Conservation (phyloP, 92 coral and sea anemone genomes). For the Porites rus region DNA sequence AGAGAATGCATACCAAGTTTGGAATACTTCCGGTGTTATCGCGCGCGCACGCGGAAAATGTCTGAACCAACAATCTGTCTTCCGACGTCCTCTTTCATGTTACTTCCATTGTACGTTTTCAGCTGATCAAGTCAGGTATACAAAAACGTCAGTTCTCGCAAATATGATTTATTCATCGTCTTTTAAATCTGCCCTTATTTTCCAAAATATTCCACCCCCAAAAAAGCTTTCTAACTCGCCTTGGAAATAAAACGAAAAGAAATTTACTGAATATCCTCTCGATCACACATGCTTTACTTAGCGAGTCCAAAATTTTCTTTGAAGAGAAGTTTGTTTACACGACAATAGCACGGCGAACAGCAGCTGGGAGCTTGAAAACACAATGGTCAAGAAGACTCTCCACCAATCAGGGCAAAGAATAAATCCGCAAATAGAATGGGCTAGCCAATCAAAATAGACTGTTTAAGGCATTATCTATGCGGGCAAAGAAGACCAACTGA, state of each 20-base stretch:
- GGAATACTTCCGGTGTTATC: slow-evolving; percentile 43
- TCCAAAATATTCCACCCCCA: background rate
- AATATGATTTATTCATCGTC: background rate
- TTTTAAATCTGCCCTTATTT: background rate
- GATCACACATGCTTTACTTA: slow-evolving; percentile 46
- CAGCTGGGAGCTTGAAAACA: slow-evolving; percentile 55
- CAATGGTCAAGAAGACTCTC: slow-evolving; percentile 20
- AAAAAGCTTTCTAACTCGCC: background rate
- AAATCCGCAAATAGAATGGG: slow-evolving; percentile 36
- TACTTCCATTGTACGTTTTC: background rate
- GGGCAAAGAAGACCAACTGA: slow-evolving; percentile 37
- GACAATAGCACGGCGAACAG: slow-evolving; percentile 39
- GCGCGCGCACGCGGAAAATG: background rate
- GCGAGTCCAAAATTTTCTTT: slow-evolving; percentile 44
- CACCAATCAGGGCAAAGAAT: slow-evolving; percentile 55
- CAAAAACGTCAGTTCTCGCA: background rate
- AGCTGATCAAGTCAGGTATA: background rate
- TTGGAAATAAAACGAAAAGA: background rate
- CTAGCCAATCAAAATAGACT: slow-evolving; percentile 53
- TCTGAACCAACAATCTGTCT: background rate
- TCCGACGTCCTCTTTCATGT: background rate
- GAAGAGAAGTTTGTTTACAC: slow-evolving; percentile 23
- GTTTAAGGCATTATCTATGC: slow-evolving; percentile 51
- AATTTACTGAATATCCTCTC: background rate
- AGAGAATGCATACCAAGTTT: slow-evolving; percentile 6